phyloP scores from a whole-genome alignment of 2,888 invertebrate genomes.

The Hypomecis atomaria region DNA sequence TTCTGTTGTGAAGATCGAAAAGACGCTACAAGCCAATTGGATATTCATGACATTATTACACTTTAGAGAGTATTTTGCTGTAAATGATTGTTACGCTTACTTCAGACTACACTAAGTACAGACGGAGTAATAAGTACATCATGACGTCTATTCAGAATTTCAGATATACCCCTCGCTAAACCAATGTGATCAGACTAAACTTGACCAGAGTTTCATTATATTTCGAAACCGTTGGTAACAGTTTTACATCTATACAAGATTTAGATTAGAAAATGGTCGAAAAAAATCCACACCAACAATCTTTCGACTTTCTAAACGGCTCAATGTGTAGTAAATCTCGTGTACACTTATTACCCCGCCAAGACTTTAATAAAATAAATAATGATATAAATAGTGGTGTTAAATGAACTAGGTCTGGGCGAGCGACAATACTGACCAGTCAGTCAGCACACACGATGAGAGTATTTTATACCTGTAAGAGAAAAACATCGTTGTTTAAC shows the following conservation, averaged over 20 bases:
- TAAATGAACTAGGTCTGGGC: conserved; percentile 49
- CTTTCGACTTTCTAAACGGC: conserved; percentile 2
- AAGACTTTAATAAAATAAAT: conserved; percentile 55
- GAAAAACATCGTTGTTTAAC: conserved; percentile 37
- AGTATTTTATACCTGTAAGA: conserved; percentile 51
- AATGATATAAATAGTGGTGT: conserved; percentile 69
- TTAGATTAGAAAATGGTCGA: not conserved
- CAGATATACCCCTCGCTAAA: too few relatives aligned
- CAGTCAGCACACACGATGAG: conserved; percentile 66
- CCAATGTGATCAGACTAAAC: not conserved
- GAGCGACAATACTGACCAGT: conserved; percentile 57
- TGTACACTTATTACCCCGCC: conserved; percentile 7
- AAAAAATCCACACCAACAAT: not conserved
- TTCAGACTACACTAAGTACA: conserved; percentile 52
- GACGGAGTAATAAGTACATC: conserved; percentile 17
- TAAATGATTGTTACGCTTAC: conserved; percentile 59
- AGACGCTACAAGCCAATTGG: not conserved
- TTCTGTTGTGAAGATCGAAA: too few relatives aligned
- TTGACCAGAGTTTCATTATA: not conserved
- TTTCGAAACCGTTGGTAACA: not conserved
- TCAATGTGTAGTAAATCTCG: not conserved
- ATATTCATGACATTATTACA: conserved; percentile 33
- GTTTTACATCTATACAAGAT: not conserved
- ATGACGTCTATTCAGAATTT: not conserved
- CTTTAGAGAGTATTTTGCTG: conserved; percentile 52